These are phyloP conservation scores for Ramazzottius varieornatus DNA, from an alignment of 2,888 invertebrate genomes.

Conservation along the genomic window DNA sequence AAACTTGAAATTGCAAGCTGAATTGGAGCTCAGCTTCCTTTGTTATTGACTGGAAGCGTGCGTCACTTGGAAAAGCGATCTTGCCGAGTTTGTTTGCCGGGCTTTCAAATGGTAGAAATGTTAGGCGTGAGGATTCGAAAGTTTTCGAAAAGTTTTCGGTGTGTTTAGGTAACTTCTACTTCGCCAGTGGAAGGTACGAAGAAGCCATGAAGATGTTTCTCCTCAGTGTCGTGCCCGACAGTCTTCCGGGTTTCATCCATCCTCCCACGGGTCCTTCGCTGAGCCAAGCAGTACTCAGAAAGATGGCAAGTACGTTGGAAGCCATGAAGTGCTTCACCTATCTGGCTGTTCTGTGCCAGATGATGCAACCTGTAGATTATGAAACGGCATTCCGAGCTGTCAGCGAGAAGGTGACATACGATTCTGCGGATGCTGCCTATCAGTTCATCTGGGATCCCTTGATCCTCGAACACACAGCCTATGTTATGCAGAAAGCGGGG, in stretches of 20 bases:
- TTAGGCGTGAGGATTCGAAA: too few species aligned
- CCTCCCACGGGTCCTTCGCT: background rate
- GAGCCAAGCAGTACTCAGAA: background rate
- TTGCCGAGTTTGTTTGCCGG: too few species aligned
- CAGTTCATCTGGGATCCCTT: background rate
- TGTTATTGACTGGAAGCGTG: too few species aligned
- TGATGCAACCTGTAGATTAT: background rate
- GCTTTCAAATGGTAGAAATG: too few species aligned
- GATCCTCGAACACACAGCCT: background rate
- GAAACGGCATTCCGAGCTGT: background rate
- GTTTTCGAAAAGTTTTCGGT: too few species aligned
- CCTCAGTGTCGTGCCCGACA: background rate
- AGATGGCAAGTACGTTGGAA: background rate
- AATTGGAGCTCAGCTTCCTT: too few species aligned
- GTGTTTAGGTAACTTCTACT: background rate
- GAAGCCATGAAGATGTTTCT: background rate
- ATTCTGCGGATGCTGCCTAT: background rate
- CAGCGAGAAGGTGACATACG: background rate
- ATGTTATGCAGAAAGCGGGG: background rate
- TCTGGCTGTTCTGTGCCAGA: background rate
- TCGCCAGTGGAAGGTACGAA: background rate
- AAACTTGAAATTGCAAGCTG: too few species aligned
- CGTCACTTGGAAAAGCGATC: too few species aligned
- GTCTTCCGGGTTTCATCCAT: background rate
- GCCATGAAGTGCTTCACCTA: background rate